These are phyloP conservation scores for Chaunax sp. DNA, from an alignment of 2,797 vertebrate genomes.

Conservation along the genomic window DNA sequence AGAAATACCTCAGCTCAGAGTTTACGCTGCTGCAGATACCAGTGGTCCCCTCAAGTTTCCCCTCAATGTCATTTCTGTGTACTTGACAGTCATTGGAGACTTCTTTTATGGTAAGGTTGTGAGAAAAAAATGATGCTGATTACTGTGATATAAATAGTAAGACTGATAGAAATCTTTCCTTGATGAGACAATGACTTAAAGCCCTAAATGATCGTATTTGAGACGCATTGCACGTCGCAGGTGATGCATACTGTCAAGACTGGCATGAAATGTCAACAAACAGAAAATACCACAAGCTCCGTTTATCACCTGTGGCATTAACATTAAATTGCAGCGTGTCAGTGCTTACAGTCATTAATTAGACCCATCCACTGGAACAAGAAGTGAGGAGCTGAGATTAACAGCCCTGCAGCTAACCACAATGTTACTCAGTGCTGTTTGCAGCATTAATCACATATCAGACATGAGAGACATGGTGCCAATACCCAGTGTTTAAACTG, in stretches of 20 bases:
- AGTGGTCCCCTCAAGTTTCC: too few species aligned
- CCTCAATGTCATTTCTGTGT: too few species aligned
- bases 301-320: not conserved
- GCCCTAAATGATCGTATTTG: too few species aligned
- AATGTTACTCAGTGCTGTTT: not conserved
- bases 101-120: too few species aligned
- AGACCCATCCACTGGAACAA: not conserved
- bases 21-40: too few species aligned
- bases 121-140: too few species aligned
- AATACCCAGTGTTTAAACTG: not conserved
- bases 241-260: not conserved
- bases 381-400: not conserved
- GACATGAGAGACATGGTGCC: not conserved
- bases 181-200: too few species aligned
- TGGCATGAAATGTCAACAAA: not conserved
- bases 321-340: not conserved
- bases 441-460: not conserved
- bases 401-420: not conserved
- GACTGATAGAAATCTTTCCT: too few species aligned
- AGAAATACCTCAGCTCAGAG: too few species aligned
- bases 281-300: not conserved
- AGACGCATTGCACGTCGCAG: not conserved
- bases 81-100: too few species aligned
- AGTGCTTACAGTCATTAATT: constrained; percentile 9
- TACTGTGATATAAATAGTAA: too few species aligned